Evolutionary conservation across 2,888 invertebrate species (phyloP), one percentile per base, ranked within the genome.

Genomic region (Synanthedon myopaeformis): DNA sequence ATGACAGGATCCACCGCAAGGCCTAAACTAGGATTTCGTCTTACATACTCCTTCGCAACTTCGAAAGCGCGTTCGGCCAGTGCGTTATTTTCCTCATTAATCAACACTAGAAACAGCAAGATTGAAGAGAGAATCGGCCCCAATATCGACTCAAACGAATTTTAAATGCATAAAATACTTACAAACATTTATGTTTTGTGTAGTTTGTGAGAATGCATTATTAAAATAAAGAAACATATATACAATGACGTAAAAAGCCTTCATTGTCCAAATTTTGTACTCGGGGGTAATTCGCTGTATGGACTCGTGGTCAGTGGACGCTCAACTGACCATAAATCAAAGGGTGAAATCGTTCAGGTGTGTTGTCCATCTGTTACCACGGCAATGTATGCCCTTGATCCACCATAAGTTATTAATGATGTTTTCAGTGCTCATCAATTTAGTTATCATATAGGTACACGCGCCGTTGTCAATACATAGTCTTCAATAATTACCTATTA

Each of bases 31-130:
- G 91, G 90, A 70, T 92, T 93, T 57, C 92, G 90, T 63, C 92
- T 89, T 12, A 94, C 87, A 72, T 91, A 94, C 55, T 92, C 92
- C 57, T 91, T 85, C 1, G 92, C 93, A 17, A 92, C 92, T 62
- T 92, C 92, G 52, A 93, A 88, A 2, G 93, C 90, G 72, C 91
- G 91, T 59, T 92, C 90, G 3, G 93, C 93, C 28, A 92, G 86
- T 51, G 90, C 89, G 71, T 94, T 93, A 55, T 90, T 91, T 68
- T 92, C 92, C 74, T 94, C 94, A 67, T 93, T 94, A 52, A 94
- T 90, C 65, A 91, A 90, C 70, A 94, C 94, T 93, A 72, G 51
- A 77, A 79, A 35, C 35, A 35, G 10, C 23, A 19, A 5, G 10
- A 5, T 49, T 51, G 4, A 51, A 51, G 41, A 13, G 2, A 51